These are phyloP conservation scores for Empidonax traillii DNA, from an alignment of 2,113 vertebrate genomes.

Conservation along the genomic window DNA sequence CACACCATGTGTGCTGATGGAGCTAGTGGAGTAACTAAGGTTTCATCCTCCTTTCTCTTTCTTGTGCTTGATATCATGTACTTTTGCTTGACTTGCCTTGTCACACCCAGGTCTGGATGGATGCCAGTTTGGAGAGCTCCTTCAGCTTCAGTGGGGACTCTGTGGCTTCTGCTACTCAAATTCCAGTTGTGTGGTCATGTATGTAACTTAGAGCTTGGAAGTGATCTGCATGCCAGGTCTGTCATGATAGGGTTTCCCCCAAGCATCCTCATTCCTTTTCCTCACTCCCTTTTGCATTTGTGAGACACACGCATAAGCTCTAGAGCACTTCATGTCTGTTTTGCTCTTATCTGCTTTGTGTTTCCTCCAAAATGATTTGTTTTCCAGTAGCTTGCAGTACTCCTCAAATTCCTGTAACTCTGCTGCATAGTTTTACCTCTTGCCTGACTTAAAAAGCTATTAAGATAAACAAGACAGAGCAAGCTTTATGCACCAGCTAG, in stretches of 20 bases:
- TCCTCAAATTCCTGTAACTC: neutral
- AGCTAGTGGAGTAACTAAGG: neutral
- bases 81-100: neutral
- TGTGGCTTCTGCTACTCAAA: neutral
- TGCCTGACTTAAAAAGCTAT: neutral
- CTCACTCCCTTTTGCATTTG: neutral
- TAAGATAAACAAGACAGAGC: neutral
- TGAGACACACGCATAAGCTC: neutral
- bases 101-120: neutral
- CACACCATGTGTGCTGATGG: neutral
- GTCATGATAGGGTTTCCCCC: neutral
- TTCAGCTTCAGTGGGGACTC: neutral
- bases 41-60: neutral
- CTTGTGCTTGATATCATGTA: neutral
- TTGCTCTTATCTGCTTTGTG: neutral
- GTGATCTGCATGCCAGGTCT: neutral
- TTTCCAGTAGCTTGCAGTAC: fast-evolving
- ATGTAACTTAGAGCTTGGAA: neutral
- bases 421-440: neutral
- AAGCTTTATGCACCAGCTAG: neutral
- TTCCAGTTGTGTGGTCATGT: neutral
- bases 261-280: neutral
- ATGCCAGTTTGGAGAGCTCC: neutral
- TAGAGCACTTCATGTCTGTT: neutral
- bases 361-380: neutral